Evolutionary conservation across 2,113 vertebrate genomes (phyloP), one percentile per base, ranked within the genome.

Genomic region (Chloebia gouldiae): DNA sequence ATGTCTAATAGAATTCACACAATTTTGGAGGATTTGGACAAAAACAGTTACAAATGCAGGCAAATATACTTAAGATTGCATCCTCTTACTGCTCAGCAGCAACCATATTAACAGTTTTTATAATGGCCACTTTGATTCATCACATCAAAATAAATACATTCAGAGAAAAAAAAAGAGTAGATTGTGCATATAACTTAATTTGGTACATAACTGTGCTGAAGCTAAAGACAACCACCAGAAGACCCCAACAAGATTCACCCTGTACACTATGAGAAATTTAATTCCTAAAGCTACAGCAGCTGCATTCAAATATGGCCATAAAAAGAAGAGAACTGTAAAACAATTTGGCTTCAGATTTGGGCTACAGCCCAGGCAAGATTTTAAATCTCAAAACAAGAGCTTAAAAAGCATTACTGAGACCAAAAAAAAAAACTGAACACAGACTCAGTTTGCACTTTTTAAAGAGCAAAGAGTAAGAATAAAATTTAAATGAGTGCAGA

Each of bases 361-460:
- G 71, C 33, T 70, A 80, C 80, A 93, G 82, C 42, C 76, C 85
- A 91, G 42, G 28, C 13, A 85, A 83, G 68, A 77, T 70, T 88
- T 90, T 59, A 69, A 59, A 95, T 51, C 71, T 69, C 56, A 66
- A 92, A 93, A 80, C 63, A 88, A 59, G 54, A 87, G 80, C 39
- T 90, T 66, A 54, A 80, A 90, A 91, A 70, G 37, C 39, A 60
- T 84, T 78, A 86, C 31, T 68, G 65, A 92, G 49, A 64, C 15
- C 1, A 94, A 92, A 76, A 45, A 22, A 24, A 24, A 15, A 9
- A 10, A 6, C 13, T 54, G 60, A 59, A 75, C 14, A 51, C 13
- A 64, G 56, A 12, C 39, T 73, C 56, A 71, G 44, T 35, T 17
- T 64, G 22, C 37, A n/a, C 13, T 51, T 84, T 73, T 31, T 27